These are phyloP conservation scores for Gallinago jamesoni DNA, from an alignment of 2,113 vertebrate genomes.

Conservation along the genomic window DNA sequence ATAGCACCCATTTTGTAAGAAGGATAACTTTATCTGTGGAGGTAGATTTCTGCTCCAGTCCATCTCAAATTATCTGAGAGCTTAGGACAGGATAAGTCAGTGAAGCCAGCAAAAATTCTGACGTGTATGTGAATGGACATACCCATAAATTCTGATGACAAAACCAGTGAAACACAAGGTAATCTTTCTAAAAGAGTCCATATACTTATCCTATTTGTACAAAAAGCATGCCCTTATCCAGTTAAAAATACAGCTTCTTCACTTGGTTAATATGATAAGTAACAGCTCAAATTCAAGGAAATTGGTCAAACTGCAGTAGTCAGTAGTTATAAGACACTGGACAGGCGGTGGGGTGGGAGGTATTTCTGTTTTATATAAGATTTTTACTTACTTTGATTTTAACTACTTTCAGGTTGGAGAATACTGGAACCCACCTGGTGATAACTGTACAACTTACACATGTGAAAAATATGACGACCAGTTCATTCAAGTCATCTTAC, in stretches of 20 bases:
- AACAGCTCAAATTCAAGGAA: neutral
- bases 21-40: neutral
- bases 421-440: slow-evolving; percentile 33
- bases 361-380: neutral
- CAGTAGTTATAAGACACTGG: neutral
- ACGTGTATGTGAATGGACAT: neutral
- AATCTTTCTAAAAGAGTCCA: neutral
- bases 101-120: neutral
- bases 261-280: neutral
- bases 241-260: neutral
- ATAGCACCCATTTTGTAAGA: neutral
- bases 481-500: slow-evolving; percentile 16
- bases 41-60: neutral
- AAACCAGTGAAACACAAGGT: neutral
- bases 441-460: slow-evolving; percentile 60
- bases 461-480: slow-evolving; percentile 54
- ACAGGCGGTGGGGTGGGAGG: neutral
- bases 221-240: neutral
- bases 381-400: neutral
- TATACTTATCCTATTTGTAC: neutral
- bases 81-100: neutral
- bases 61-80: neutral
- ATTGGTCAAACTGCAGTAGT: neutral
- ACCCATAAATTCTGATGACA: neutral
- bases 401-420: slow-evolving; percentile 63